These are phyloP conservation scores for Synergus laeviventris DNA, from an alignment of 2,888 invertebrate species.

Conservation along the genomic window DNA sequence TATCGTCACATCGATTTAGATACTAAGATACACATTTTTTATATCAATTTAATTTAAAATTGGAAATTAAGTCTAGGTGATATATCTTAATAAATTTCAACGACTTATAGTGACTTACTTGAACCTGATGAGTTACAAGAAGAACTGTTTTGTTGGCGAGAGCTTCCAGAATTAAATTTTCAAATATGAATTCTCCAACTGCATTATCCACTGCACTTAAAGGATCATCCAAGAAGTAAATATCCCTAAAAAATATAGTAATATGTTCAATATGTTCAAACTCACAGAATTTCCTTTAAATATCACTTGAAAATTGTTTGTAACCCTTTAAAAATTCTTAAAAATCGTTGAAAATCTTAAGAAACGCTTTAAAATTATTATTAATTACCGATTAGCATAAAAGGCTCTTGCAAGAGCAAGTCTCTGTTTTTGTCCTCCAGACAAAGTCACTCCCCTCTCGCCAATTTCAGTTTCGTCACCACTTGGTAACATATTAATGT, in stretches of 20 bases:
- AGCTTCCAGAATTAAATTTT: slow-evolving; percentile 77
- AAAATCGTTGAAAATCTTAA: too few species aligned
- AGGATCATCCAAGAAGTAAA: slow-evolving; percentile 80
- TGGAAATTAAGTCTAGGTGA: not conserved
- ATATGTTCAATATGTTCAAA: too few species aligned
- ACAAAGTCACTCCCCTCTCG: slow-evolving; percentile 78
- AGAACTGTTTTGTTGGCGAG: slow-evolving; percentile 78
- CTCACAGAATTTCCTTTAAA: too few species aligned
- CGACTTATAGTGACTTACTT: slow-evolving; percentile 71
- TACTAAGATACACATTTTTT: slow-evolving; percentile 71
- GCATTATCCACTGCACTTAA: slow-evolving; percentile 78
- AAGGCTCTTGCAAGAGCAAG: slow-evolving; percentile 79
- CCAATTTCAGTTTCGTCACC: slow-evolving; percentile 80
- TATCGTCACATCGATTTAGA: slow-evolving; percentile 79
- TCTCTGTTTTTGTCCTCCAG: slow-evolving; percentile 79
- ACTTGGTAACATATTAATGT: slow-evolving; percentile 78
- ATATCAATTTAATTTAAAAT: not conserved
- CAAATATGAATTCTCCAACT: slow-evolving; percentile 78
- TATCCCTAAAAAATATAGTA: slow-evolving; percentile 73
- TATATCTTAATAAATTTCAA: not conserved
- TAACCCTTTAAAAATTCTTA: too few species aligned
- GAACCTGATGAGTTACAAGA: slow-evolving; percentile 81
- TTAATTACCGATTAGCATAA: slow-evolving; percentile 74
- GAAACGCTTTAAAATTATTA: too few species aligned
- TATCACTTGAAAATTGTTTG: too few species aligned